Evolutionary conservation across 2,888 invertebrate genomes (phyloP).

Genomic region (Pseudanteris insignis): DNA sequence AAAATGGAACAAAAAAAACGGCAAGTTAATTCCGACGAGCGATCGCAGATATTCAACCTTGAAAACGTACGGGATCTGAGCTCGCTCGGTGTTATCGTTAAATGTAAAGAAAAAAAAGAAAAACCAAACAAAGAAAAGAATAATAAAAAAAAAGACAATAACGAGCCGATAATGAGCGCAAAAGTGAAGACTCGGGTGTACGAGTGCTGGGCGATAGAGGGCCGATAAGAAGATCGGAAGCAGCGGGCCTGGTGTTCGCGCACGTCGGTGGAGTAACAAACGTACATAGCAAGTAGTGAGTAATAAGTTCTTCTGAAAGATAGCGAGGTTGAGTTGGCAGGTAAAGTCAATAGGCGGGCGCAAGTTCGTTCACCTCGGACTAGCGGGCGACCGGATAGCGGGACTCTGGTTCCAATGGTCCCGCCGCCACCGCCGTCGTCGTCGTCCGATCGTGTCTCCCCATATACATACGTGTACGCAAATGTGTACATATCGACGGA

Average conservation of each 20-base stretch:
- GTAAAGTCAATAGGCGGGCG: slow-evolving; percentile 66
- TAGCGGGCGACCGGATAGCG: slow-evolving; percentile 67
- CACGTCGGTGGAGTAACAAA: slow-evolving; percentile 22
- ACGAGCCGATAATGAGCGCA: slow-evolving; percentile 22
- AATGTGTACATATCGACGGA: slow-evolving; percentile 30
- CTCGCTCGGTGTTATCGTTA: too few species aligned
- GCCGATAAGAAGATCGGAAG: slow-evolving; percentile 18
- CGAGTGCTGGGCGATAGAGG: slow-evolving; percentile 11
- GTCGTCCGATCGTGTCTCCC: slow-evolving; percentile 52
- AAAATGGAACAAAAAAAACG: too few species aligned
- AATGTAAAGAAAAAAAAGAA: too few species aligned
- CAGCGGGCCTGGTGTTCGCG: slow-evolving; percentile 6
- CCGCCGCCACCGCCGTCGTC: slow-evolving; percentile 33
- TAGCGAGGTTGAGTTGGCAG: slow-evolving; percentile 55
- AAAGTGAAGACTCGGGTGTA: slow-evolving; percentile 1
- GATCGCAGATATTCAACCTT: too few species aligned
- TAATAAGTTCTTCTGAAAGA: slow-evolving; percentile 47
- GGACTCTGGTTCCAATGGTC: slow-evolving; percentile 65
- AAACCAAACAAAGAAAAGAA: too few species aligned
- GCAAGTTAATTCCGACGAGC: too few species aligned
- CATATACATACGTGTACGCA: slow-evolving; percentile 44
- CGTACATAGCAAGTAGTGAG: slow-evolving; percentile 31
- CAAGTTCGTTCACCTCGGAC: slow-evolving; percentile 63
- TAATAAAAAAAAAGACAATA: too few species aligned
- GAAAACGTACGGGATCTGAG: too few species aligned